phyloP scores from a whole-genome alignment of 2,888 invertebrate species.

The Prosapia bicincta region DNA sequence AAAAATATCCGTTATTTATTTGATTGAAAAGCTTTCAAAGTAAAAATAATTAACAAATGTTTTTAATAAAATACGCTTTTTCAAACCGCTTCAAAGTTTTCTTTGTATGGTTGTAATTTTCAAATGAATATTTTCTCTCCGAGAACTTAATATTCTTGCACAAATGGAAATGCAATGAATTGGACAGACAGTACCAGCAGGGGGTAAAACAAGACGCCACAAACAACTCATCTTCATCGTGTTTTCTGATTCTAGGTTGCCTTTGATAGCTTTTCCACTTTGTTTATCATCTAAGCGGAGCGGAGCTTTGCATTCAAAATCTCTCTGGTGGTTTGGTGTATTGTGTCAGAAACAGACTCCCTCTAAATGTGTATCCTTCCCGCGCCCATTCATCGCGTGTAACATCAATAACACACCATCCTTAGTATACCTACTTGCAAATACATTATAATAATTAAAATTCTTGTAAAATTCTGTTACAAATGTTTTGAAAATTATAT shows the following conservation, averaged over 20 bases:
- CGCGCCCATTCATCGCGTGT: not conserved
- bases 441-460: not conserved
- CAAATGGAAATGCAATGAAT: not conserved
- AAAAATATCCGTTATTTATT: too few relatives aligned
- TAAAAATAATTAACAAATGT: not conserved
- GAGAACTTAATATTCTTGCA: not conserved
- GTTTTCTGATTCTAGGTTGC: not conserved
- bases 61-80: not conserved
- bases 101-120: not conserved
- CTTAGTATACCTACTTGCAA: not conserved
- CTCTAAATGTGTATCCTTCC: not conserved
- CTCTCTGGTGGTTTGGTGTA: not conserved
- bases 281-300: not conserved
- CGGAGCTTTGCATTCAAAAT: not conserved
- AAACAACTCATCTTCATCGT: not conserved
- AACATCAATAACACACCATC: not conserved
- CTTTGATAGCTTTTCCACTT: constrained; percentile 2
- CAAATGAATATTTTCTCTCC: not conserved
- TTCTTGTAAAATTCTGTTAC: too few relatives aligned
- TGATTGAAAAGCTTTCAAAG: too few relatives aligned
- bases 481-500: too few relatives aligned
- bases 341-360: not conserved
- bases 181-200: not conserved
- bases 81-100: not conserved
- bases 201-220: not conserved